Evolutionary conservation across 2,113 vertebrate species (phyloP).

Genomic region (Scytalopus superciliaris): DNA sequence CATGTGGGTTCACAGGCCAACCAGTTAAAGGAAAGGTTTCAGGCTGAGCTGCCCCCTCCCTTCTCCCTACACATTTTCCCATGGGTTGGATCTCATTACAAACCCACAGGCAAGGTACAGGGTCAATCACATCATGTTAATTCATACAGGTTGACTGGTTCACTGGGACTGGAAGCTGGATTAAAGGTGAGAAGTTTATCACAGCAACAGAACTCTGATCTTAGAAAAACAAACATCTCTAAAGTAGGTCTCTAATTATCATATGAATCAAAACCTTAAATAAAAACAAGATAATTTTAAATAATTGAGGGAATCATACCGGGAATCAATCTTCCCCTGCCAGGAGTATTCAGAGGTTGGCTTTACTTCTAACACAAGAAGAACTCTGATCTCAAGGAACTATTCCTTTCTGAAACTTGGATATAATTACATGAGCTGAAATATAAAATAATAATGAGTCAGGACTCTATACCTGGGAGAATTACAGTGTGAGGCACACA

Average conservation of each 20-base stretch:
- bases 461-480: constrained; percentile 49
- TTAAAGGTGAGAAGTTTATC: constrained; percentile 55
- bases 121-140: constrained; percentile 62
- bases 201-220: constrained; percentile 38
- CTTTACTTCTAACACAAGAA: constrained; percentile 45
- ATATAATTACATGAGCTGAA: constrained; percentile 46
- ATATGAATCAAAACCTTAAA: constrained; percentile 55
- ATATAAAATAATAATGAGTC: constrained; percentile 62
- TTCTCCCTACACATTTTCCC: neutral
- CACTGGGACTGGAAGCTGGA: constrained; percentile 20
- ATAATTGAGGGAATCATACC: constrained; percentile 50
- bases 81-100: constrained; percentile 50
- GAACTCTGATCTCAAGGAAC: constrained; percentile 45
- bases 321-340: constrained; percentile 56
- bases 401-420: constrained; percentile 25
- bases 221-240: constrained; percentile 34
- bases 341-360: constrained; percentile 31
- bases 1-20: constrained; percentile 49
- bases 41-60: neutral
- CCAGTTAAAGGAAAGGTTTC: constrained; percentile 42
- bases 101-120: constrained; percentile 51
- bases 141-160: constrained; percentile 54
- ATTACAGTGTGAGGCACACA: constrained; percentile 5
- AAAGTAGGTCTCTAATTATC: constrained; percentile 32
- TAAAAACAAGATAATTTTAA: constrained; percentile 55